These are phyloP conservation scores for Eurois occulta DNA, from an alignment of 2,888 invertebrate genomes.

Conservation along the genomic window DNA sequence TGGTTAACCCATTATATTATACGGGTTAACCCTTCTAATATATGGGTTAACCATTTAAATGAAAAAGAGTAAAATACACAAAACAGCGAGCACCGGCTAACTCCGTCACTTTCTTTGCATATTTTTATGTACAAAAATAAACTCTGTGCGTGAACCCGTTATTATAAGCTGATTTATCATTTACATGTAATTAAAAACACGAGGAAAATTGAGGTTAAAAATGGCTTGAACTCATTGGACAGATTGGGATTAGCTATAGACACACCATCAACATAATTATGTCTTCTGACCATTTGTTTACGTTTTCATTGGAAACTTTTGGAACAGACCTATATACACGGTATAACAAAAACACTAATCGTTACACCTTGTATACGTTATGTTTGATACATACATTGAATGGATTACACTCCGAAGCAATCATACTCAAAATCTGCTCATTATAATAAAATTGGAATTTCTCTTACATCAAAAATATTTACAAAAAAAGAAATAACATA, in stretches of 20 bases:
- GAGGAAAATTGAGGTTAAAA: no score
- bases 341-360: no score
- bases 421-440: constrained; percentile 13
- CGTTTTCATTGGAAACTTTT: no score
- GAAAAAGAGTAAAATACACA: background rate
- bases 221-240: no score
- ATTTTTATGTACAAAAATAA: background rate
- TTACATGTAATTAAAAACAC: no score
- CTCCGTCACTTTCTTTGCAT: background rate
- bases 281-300: no score
- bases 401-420: constrained; percentile 9
- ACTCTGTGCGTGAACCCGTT: no score
- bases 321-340: no score
- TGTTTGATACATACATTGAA: constrained; percentile 27
- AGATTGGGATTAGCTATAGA: no score
- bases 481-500: constrained; percentile 51
- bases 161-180: no score
- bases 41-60: background rate
- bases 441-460: constrained; percentile 59
- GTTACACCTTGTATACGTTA: background rate
- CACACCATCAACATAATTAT: no score
- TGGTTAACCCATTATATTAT: background rate
- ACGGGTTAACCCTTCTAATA: background rate
- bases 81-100: background rate
- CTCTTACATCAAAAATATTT: constrained; percentile 52